Evolutionary conservation across 2,888 invertebrate species (phyloP).

Genomic region (Ditula angustiorana): DNA sequence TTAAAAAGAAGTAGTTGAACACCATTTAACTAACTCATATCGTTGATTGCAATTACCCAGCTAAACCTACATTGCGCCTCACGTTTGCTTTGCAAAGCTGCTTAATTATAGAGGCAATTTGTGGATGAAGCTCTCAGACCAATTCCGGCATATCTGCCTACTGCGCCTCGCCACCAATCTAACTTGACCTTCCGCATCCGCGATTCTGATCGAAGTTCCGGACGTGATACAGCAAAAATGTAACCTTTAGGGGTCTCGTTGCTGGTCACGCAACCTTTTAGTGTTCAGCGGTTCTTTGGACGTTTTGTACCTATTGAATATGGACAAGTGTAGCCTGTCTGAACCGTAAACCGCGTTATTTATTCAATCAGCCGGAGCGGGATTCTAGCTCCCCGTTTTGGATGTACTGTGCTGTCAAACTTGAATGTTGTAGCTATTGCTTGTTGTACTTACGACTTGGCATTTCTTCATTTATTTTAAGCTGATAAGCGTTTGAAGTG

Average conservation of each 20-base stretch:
- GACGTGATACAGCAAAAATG: constrained; percentile 1
- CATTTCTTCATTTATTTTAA: not conserved
- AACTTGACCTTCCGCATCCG: constrained; percentile 38
- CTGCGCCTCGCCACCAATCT: constrained; percentile 46
- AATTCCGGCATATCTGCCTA: constrained; percentile 53
- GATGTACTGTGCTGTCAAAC: constrained; percentile 23
- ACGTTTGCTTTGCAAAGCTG: constrained; percentile 57
- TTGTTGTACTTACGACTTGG: not conserved
- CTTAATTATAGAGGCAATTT: constrained; percentile 70
- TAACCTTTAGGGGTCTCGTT: constrained; percentile 27
- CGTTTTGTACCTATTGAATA: constrained; percentile 26
- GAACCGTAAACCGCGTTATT: constrained; percentile 35
- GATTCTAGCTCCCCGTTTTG: constrained; percentile 7
- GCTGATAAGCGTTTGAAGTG: not conserved
- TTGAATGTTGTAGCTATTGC: not conserved
- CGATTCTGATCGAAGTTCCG: constrained; percentile 15
- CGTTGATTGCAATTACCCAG: constrained; percentile 38
- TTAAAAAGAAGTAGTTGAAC: not conserved
- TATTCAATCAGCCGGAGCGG: constrained; percentile 30
- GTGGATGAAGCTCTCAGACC: constrained; percentile 57
- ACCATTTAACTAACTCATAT: constrained; percentile 16
- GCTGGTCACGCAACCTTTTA: constrained; percentile 34
- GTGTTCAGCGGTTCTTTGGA: constrained; percentile 34
- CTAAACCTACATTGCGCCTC: constrained; percentile 46
- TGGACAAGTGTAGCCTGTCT: constrained; percentile 24